A percentile compares a stretch with the other conserved stretches of the same genome.
These are phyloP conservation scores for Trypoxylon attenuatum DNA, from an alignment of 2,888 invertebrate genomes.

Conservation along the genomic window DNA sequence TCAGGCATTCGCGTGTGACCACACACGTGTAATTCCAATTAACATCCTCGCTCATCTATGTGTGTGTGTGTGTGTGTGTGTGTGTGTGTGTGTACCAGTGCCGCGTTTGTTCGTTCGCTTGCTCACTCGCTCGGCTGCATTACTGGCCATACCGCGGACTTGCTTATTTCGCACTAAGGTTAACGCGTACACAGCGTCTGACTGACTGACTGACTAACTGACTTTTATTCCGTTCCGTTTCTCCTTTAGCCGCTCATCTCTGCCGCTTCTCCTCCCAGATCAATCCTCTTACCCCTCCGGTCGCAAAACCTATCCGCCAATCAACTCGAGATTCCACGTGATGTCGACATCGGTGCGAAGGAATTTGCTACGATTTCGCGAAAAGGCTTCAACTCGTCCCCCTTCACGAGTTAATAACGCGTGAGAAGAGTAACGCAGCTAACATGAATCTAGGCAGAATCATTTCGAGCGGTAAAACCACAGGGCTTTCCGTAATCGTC, in stretches of 20 bases:
- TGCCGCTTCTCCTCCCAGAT: neutral
- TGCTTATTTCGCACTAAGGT: constrained; percentile 46
- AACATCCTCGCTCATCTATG: constrained; percentile 37
- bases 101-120: too few relatives aligned
- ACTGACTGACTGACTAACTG: constrained; percentile 40
- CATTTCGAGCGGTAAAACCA: neutral
- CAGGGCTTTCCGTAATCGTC: neutral
- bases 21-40: constrained; percentile 62
- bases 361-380: constrained; percentile 40
- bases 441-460: too few relatives aligned
- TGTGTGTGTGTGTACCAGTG: constrained; percentile 1
- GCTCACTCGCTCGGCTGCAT: constrained; percentile 4
- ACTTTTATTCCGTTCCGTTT: constrained; percentile 30
- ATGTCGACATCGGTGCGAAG: constrained; percentile 30
- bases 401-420: constrained; percentile 14
- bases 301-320: constrained; percentile 4
- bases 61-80: constrained; percentile 14
- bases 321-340: constrained; percentile 25
- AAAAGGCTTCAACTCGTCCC: neutral
- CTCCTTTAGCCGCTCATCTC: constrained; percentile 3
- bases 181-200: constrained; percentile 39
- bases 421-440: constrained; percentile 38
- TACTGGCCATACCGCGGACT: constrained; percentile 26
- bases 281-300: neutral
- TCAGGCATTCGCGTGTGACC: constrained; percentile 53